These are phyloP conservation scores for Lepetodrilus schrolli DNA, from an alignment of 2,888 invertebrate genomes.

Conservation along the genomic window DNA sequence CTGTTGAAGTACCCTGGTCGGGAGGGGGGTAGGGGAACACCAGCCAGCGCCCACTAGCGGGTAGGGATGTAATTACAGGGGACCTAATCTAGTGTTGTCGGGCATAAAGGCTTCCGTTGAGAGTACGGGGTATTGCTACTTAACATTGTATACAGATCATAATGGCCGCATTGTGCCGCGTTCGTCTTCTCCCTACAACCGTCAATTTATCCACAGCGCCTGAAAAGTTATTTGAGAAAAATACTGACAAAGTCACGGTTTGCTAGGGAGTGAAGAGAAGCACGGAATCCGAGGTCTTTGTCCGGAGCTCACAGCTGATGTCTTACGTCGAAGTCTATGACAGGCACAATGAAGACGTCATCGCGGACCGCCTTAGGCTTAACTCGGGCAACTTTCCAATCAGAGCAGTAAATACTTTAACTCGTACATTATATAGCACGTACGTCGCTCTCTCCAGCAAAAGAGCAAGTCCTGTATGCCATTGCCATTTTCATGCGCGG, in stretches of 20 bases:
- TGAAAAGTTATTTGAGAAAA: conserved; percentile 20
- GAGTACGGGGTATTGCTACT: not conserved
- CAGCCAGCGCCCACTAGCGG: conserved; percentile 6
- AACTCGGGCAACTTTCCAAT: no score
- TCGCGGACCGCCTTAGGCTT: not conserved
- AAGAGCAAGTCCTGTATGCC: no score
- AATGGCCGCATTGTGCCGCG: not conserved
- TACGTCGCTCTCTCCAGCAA: no score
- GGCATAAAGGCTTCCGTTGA: not conserved
- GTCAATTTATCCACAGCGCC: not conserved
- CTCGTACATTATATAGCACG: no score
- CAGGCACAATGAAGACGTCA: not conserved
- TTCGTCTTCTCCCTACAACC: not conserved
- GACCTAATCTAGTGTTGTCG: conserved; percentile 13
- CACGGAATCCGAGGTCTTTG: not conserved
- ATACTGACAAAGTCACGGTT: conserved; percentile 1
- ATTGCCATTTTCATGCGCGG: no score
- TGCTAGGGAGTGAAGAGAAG: not conserved
- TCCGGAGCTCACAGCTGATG: not conserved
- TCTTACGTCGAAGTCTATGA: not conserved
- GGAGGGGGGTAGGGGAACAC: conserved; percentile 15
- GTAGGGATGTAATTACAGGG: conserved; percentile 15
- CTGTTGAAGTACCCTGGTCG: not conserved
- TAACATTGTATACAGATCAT: conserved; percentile 19
- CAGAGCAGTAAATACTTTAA: no score